Evolutionary conservation across 2,888 invertebrate species (phyloP).

Genomic region (Brachylomia viminalis): DNA sequence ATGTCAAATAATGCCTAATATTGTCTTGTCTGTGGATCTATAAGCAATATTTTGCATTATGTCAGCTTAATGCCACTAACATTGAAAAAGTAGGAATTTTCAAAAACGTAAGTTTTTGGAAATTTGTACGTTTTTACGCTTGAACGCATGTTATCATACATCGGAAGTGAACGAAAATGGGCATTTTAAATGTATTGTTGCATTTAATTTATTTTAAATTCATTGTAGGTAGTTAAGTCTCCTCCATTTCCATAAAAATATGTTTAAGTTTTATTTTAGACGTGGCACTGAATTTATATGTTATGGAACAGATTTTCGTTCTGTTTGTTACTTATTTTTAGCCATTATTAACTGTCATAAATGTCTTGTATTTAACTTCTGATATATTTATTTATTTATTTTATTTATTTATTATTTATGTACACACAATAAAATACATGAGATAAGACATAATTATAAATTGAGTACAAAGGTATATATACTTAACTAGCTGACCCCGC

Average conservation of each 20-base stretch:
- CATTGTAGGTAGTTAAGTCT: slow-evolving; percentile 69
- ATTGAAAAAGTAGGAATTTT: slow-evolving; percentile 75
- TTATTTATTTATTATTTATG: too few relatives aligned
- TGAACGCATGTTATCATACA: slow-evolving; percentile 73
- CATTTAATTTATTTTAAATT: slow-evolving; percentile 34
- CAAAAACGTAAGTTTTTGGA: slow-evolving; percentile 74
- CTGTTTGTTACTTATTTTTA: not conserved
- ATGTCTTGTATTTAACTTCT: not conserved
- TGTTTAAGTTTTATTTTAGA: slow-evolving; percentile 37
- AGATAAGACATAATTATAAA: too few relatives aligned
- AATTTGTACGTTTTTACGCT: slow-evolving; percentile 75
- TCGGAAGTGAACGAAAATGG: slow-evolving; percentile 84
- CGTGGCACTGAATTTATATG: slow-evolving; percentile 48
- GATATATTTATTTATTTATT: too few relatives aligned
- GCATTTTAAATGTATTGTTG: slow-evolving; percentile 84
- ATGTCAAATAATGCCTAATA: slow-evolving; percentile 60
- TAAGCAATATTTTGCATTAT: slow-evolving; percentile 64
- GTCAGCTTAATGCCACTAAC: slow-evolving; percentile 81
- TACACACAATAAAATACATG: too few relatives aligned
- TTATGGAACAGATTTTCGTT: slow-evolving; percentile 25
- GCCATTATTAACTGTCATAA: not conserved
- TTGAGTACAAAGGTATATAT: too few relatives aligned
- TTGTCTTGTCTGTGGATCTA: slow-evolving; percentile 53
- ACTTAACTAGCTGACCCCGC: too few relatives aligned
- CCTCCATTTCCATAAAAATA: slow-evolving; percentile 88